Evolutionary conservation across 2,113 vertebrate species (phyloP).

Genomic region (Opisthocomus hoazin): DNA sequence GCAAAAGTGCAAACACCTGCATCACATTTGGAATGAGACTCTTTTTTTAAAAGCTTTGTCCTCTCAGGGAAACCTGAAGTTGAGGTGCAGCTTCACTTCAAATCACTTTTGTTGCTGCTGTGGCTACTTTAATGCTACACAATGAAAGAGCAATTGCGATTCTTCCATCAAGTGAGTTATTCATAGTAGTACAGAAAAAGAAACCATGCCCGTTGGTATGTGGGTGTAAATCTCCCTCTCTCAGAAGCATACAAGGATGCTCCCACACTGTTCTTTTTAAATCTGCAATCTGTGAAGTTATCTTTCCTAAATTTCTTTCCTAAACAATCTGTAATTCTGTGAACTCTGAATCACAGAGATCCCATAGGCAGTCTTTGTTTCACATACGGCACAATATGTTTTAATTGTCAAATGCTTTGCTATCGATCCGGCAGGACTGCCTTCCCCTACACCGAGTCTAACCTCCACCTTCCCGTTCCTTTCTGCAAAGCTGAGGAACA

Average conservation of each 20-base stretch:
- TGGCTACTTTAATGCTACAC: not conserved
- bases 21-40: not conserved
- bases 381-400: not conserved
- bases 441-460: not conserved
- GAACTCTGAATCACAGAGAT: not conserved
- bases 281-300: not conserved
- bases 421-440: not conserved
- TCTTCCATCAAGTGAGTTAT: not conserved
- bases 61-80: not conserved
- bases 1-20: not conserved
- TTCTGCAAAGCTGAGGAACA: not conserved
- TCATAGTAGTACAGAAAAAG: constrained; percentile 23
- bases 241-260: not conserved
- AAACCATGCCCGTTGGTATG: not conserved
- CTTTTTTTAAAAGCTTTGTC: not conserved
- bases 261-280: constrained; percentile 23
- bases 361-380: not conserved
- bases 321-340: not conserved
- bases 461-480: not conserved
- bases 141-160: not conserved
- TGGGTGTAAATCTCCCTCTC: constrained; percentile 3
- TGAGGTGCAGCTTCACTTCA: not conserved
- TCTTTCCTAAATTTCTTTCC: not conserved
- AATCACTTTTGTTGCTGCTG: not conserved
- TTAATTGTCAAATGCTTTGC: not conserved